phyloP scores from a whole-genome alignment of 2,113 vertebrate species.

The Leptocoma aspasia region DNA sequence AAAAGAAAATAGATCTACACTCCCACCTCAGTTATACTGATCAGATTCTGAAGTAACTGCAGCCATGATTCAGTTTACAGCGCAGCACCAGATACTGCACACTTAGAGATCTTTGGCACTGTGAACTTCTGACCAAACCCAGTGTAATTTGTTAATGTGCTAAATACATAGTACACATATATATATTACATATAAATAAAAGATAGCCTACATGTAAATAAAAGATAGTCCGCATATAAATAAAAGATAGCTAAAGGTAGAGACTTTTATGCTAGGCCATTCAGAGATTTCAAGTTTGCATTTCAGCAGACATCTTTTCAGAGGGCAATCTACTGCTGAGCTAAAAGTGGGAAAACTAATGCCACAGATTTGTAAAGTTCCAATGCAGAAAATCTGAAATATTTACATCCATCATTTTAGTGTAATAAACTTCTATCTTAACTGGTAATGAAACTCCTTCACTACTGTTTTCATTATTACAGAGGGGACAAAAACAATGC shows the following conservation, averaged over 20 bases:
- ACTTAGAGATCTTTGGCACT: neutral
- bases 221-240: neutral
- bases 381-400: neutral
- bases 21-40: neutral
- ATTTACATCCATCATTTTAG: neutral
- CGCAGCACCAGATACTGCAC: fast-evolving
- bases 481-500: neutral
- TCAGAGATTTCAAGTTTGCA: neutral
- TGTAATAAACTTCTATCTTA: neutral
- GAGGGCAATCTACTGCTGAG: neutral
- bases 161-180: neutral
- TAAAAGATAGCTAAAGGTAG: neutral
- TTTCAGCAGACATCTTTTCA: neutral
- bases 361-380: neutral
- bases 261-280: neutral
- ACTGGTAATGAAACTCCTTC: neutral
- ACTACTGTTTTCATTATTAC: neutral
- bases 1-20: neutral
- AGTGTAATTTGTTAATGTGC: neutral
- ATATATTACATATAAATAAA: neutral
- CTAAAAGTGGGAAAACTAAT: neutral
- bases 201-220: neutral
- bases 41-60: neutral
- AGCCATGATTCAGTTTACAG: neutral
- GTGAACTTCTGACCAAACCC: neutral